A percentile compares a stretch with the other conserved stretches of the same genome.
phyloP scores from a whole-genome alignment of 2,888 invertebrate species.

The Sturmia bella region DNA sequence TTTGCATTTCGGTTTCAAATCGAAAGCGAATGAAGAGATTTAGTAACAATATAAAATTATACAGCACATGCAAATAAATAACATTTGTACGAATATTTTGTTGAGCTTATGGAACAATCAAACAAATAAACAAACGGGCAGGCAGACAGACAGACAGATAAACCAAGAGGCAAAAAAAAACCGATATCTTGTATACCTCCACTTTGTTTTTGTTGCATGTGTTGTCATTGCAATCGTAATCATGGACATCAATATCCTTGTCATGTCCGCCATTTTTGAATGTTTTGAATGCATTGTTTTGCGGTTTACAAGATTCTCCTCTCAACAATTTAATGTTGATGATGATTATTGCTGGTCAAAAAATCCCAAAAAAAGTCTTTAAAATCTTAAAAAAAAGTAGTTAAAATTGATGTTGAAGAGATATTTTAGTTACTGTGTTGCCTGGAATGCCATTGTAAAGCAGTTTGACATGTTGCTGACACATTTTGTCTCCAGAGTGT shows the following conservation, averaged over 20 bases:
- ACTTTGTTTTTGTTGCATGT: conserved; percentile 26
- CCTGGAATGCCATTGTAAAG: conserved; percentile 66
- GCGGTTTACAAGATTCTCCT: conserved; percentile 65
- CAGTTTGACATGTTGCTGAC: conserved; percentile 64
- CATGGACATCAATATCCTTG: conserved; percentile 63
- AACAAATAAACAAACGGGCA: not conserved
- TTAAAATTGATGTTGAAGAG: conserved; percentile 42
- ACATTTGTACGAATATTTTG: conserved; percentile 33
- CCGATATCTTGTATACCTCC: not conserved
- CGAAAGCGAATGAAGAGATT: conserved; percentile 82
- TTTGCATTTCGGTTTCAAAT: conserved; percentile 80
- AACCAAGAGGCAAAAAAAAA: not conserved
- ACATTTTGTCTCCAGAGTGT: conserved; percentile 69
- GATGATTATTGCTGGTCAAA: conserved; percentile 54
- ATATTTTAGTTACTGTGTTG: conserved; percentile 53
- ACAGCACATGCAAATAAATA: conserved; percentile 72
- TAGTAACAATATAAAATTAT: conserved; percentile 82
- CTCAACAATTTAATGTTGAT: conserved; percentile 50
- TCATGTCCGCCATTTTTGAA: conserved; percentile 66
- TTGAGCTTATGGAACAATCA: conserved; percentile 21
- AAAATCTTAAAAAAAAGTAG: conserved; percentile 34
- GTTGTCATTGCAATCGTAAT: conserved; percentile 56
- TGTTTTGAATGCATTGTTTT: conserved; percentile 65
- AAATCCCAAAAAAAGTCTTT: not conserved
- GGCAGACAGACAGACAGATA: not conserved